Base-by-base conservation (phyloP, 2,888 invertebrate species). In the Laothoe populi region DNA sequence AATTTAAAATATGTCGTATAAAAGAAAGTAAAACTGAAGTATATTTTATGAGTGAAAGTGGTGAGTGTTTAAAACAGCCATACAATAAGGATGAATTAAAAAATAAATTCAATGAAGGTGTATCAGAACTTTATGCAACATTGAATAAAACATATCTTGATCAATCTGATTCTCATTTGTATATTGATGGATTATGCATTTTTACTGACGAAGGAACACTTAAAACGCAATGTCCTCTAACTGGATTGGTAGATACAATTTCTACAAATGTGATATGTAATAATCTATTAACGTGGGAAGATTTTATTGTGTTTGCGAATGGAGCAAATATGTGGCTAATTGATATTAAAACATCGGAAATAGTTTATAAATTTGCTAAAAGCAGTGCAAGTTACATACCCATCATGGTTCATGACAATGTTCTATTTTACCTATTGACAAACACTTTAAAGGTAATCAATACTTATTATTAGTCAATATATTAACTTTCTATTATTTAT, bases 371-470 rank as follows among this genome's bases (percentile, higher is more conserved):
- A 62, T 88, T 88, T 79, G 77, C 82, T 61, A 72, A 78, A 59
- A 66, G 61, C 48, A 73, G 69, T 16, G 69, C 58, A 42, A 73
- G 77, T 63, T 87, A 82, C 67, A 78, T 80, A 66, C 88, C 89
- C 40, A 66, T 92, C 13, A 68, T 70, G 46, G 71, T 77, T 16
- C 62, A 81, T 57, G 79, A 86, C 63, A 79, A 84, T 71, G 66
- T 68, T 31, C 84, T 92, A 53, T 92, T 89, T 65, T 92, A 84
- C 67, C 61, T 90, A 35, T 49, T 78, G 59, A 82, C 82, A 79
- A 72, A 70, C 66, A 73, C 77, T 31, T 69, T 77, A 11, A 80
- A 87, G 85, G 91, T 90, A 79, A 77, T 31, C n/a, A 35, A 11
- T 13, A n/a, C n/a, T 10, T 13, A 8, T 38, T 13, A 11, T 38